These are phyloP conservation scores for Eufriesea mexicana DNA, from an alignment of 1,140 invertebrate genomes.

Conservation along the genomic window DNA sequence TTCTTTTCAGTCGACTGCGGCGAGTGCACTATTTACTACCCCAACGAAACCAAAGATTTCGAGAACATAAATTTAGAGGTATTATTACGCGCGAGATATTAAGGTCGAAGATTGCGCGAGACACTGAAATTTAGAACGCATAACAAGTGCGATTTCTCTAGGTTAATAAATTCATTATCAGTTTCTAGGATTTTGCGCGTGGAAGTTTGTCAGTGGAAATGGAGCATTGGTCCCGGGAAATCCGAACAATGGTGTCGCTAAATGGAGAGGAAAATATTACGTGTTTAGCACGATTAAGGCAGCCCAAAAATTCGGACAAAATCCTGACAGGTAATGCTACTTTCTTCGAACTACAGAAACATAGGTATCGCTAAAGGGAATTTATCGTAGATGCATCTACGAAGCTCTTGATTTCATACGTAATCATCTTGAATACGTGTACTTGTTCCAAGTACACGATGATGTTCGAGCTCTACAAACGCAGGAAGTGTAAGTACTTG, in stretches of 20 bases:
- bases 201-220: slow-evolving; percentile 83
- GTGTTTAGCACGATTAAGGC: slow-evolving; percentile 84
- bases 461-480: slow-evolving; percentile 81
- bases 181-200: slow-evolving; percentile 87
- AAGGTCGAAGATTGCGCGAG: neutral
- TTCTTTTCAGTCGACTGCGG: slow-evolving; percentile 64
- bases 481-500: slow-evolving; percentile 69
- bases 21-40: slow-evolving; percentile 77
- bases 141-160: neutral
- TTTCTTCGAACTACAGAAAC: neutral
- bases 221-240: slow-evolving; percentile 87
- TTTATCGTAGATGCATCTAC: slow-evolving; percentile 81
- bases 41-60: slow-evolving; percentile 76
- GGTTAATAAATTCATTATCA: slow-evolving; percentile 69
- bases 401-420: slow-evolving; percentile 83
- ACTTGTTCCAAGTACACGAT: slow-evolving; percentile 84
- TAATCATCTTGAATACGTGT: slow-evolving; percentile 84
- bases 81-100: slow-evolving; percentile 2
- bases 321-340: slow-evolving; percentile 83
- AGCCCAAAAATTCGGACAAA: slow-evolving; percentile 83
- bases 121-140: no score
- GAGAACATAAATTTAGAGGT: slow-evolving; percentile 81
- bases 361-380: neutral
- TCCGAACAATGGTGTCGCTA: slow-evolving; percentile 85
- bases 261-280: slow-evolving; percentile 83